Percentiles rank a stretch among this genome's conserved stretches.
Conservation (phyloP, 2,113 vertebrate species). For the Lepus europaeus region DNA sequence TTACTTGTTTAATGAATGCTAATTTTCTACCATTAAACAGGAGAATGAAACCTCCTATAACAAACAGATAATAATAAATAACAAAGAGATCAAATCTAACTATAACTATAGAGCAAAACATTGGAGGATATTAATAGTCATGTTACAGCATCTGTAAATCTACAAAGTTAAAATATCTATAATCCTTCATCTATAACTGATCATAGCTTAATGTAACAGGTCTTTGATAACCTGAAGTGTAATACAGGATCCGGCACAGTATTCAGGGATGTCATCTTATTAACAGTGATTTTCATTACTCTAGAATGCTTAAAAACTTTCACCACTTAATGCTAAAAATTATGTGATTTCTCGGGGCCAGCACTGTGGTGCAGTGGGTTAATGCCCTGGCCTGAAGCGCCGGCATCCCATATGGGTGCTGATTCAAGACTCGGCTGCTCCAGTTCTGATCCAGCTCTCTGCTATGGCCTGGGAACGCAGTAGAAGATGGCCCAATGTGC, state of each 20-base stretch:
- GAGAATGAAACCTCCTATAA: background rate
- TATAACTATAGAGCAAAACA: slow-evolving; percentile 17
- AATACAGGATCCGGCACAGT: background rate
- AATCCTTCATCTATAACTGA: background rate
- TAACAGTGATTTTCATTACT: slow-evolving; percentile 1
- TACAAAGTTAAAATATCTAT: background rate
- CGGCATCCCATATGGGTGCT: too few relatives aligned
- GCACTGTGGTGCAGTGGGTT: too few relatives aligned
- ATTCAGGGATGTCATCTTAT: background rate
- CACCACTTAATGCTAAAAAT: background rate
- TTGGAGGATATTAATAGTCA: background rate
- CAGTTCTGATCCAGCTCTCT: too few relatives aligned
- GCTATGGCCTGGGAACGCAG: too few relatives aligned
- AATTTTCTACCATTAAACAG: slow-evolving; percentile 8
- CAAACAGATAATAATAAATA: too few relatives aligned
- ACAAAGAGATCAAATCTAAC: background rate
- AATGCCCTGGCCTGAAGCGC: too few relatives aligned
- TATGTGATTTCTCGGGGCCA: background rate
- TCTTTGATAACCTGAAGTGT: slow-evolving; percentile 17
- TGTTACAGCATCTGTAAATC: slow-evolving; percentile 6
- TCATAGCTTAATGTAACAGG: background rate
- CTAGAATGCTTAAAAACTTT: background rate
- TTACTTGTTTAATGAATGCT: slow-evolving; percentile 5
- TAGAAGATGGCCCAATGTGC: too few relatives aligned
- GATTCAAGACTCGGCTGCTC: too few relatives aligned